These are phyloP conservation scores for Engraulis encrasicolus DNA, from an alignment of 2,113 vertebrate genomes.

Conservation along the genomic window DNA sequence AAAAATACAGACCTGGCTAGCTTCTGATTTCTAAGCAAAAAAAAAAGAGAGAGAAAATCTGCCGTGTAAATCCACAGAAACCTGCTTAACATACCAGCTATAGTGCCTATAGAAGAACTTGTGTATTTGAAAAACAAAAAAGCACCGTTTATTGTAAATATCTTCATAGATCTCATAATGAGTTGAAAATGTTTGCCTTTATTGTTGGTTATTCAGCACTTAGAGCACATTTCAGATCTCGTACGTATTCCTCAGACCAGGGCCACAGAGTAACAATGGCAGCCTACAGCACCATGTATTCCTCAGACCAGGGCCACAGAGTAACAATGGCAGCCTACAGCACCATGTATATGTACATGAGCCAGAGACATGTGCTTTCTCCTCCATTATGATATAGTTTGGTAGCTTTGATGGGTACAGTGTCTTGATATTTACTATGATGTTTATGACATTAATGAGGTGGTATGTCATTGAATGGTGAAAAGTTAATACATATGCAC, in stretches of 20 bases:
- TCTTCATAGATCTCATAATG: constrained; percentile 6
- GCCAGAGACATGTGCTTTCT: background rate
- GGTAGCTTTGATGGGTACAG: background rate
- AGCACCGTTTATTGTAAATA: background rate
- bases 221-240: background rate
- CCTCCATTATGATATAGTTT: constrained; percentile 14
- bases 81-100: constrained; percentile 9
- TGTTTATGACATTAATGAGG: background rate
- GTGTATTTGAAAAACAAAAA: background rate
- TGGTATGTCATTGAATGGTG: background rate
- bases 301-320: background rate
- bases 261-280: background rate
- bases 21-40: constrained; percentile 14
- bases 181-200: constrained; percentile 16
- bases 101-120: constrained; percentile 4
- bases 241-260: background rate
- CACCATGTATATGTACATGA: background rate
- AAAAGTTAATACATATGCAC: background rate
- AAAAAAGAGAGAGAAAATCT: too few relatives aligned
- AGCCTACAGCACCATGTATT: background rate
- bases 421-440: constrained; percentile 4
- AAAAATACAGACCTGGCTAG: background rate
- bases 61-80: background rate
- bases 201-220: constrained; percentile 5
- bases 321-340: background rate